Evolutionary conservation across 2,797 vertebrate species (phyloP).

Genomic region (Cygnus olor): DNA sequence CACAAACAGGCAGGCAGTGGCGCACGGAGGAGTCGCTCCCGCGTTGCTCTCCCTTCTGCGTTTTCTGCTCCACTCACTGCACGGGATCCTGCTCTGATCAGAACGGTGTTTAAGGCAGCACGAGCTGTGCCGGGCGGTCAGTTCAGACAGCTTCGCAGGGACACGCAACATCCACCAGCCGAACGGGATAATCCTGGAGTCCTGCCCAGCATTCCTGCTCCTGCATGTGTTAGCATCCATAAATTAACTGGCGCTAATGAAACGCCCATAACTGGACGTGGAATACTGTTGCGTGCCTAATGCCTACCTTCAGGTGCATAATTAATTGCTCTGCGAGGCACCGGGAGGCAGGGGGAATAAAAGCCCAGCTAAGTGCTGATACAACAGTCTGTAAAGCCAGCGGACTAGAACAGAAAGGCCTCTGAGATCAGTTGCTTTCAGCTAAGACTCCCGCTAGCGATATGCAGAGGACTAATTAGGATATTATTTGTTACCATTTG

Average conservation of each 20-base stretch:
- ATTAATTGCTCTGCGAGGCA: conserved; percentile 59
- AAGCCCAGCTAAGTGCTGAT: conserved; percentile 28
- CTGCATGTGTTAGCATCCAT: conserved; percentile 5
- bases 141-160: conserved; percentile 42
- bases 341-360: conserved; percentile 44
- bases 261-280: conserved; percentile 15
- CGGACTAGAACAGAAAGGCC: conserved; percentile 36
- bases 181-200: conserved; percentile 48
- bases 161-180: not conserved
- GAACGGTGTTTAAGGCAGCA: conserved; percentile 12
- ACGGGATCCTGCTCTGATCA: conserved; percentile 21
- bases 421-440: conserved; percentile 35
- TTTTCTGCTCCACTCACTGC: conserved; percentile 5
- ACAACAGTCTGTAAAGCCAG: not conserved
- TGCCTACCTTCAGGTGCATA: conserved; percentile 40
- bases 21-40: not conserved
- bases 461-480: conserved; percentile 54
- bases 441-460: conserved; percentile 4
- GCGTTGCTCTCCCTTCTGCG: not conserved
- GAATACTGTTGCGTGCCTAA: conserved; percentile 40
- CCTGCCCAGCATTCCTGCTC: conserved; percentile 34
- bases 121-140: conserved; percentile 3
- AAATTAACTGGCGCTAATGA: conserved; percentile 57
- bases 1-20: not conserved
- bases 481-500: conserved; percentile 70